phyloP scores from a whole-genome alignment of 1,140 invertebrate genomes.

The Anoplophora glabripennis region DNA sequence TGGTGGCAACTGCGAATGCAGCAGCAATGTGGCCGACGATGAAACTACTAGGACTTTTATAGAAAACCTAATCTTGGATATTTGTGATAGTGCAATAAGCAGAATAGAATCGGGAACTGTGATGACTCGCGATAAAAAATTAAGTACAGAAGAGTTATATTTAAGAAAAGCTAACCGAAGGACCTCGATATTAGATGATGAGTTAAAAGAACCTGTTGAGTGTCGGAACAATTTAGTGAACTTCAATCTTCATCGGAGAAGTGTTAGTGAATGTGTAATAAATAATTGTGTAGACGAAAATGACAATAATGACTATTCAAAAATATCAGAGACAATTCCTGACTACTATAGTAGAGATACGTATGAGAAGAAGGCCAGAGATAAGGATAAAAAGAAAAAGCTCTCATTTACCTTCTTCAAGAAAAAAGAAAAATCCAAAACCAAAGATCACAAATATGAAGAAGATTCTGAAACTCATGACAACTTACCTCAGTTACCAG shows the following conservation, averaged over 20 bases:
- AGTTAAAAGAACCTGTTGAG: constrained; percentile 18
- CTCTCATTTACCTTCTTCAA: constrained; percentile 31
- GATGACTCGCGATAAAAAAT: constrained; percentile 20
- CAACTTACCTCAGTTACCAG: constrained; percentile 25
- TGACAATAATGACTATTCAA: constrained; percentile 13
- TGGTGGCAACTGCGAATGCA: too few relatives aligned
- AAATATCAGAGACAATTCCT: not conserved
- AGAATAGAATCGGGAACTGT: constrained; percentile 15
- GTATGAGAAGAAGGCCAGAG: constrained; percentile 13
- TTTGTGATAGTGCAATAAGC: constrained; percentile 19
- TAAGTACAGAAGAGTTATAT: constrained; percentile 15
- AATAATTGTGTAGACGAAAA: constrained; percentile 14
- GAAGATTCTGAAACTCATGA: constrained; percentile 32
- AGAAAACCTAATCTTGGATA: constrained; percentile 9
- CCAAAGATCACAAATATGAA: constrained; percentile 24
- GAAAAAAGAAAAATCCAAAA: constrained; percentile 25
- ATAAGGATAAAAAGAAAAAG: constrained; percentile 30
- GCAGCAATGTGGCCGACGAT: not conserved
- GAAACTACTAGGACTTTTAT: constrained; percentile 7
- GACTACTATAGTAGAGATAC: not conserved
- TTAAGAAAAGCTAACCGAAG: constrained; percentile 15
- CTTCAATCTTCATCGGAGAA: constrained; percentile 6
- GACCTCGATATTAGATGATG: constrained; percentile 26
- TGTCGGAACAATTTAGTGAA: constrained; percentile 22
- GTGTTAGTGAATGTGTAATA: constrained; percentile 19